Evolutionary conservation across 2,888 invertebrate species (phyloP), one percentile per base, ranked within the genome.

Genomic region (Cenopis cana): DNA sequence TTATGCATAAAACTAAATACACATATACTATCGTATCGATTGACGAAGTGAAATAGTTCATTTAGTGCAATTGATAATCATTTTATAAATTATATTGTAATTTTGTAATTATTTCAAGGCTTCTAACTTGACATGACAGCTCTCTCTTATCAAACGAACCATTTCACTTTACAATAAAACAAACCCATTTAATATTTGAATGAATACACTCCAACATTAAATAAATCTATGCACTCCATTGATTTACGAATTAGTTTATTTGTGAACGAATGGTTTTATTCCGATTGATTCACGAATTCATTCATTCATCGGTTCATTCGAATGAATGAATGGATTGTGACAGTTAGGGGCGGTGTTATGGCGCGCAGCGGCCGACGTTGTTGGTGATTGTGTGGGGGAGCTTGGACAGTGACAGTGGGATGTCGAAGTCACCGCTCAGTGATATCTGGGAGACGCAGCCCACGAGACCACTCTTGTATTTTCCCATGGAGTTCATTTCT

Each of bases 361-460:
- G 92, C 14, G 87, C 80, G 79, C 94, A 94, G 70, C 91, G 82
- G 20, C 93, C 93, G 1, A 94, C 93, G 76, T 94, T 94, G 78
- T 93, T 93, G 0, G 94, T 94, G 80, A 95, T 94, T 67, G 95
- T 95, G 82, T 95, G 94, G 0, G 94, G 94, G 61, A 95, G 94
- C 72, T 95, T 96, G 12, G 95, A 95, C 52, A 95, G 90, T 9
- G 96, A 95, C 54, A 97, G 94, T 14, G 95, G 95, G 59, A 98
- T 95, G 78, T 96, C 95, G 82, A 96, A 96, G 87, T 97, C 97
- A 14, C 97, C 96, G 76, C 96, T 97, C 62, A 98, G 91, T 1
- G 96, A 96, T 78, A 98, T 95, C 88, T 97, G 97, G 55, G 97
- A 96, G 79, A 98, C 95, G 89, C 98, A 98, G 46, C 98, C 98